Base-by-base conservation (phyloP, 2,113 vertebrate genomes). In the Coturnix japonica region DNA sequence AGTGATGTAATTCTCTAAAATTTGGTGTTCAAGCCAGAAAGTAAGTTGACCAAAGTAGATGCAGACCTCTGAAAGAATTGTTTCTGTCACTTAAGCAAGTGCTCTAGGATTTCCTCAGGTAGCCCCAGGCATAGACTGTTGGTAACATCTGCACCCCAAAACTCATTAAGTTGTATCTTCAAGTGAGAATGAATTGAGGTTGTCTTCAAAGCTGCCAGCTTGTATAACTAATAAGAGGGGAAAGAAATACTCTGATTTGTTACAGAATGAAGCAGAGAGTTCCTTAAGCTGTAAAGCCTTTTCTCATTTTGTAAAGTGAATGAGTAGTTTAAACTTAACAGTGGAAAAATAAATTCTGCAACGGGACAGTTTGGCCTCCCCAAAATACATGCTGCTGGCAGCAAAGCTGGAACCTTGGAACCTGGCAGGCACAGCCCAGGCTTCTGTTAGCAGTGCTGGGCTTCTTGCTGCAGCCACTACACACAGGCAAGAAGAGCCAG, bases 1-100 rank as follows among this genome's bases (percentile, higher is more conserved):
- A 33, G 13, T 90, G 72, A 75, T 81, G 77, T 79, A 85, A 85
- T 94, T 89, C 74, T 72, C 11, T 81, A 83, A 93, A 92, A 84
- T 30, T 61, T 73, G 46, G 49, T 21, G 11, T 65, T 84, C 35
- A 60, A 63, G 33, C 79, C 59, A 86, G 72, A 56, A 31, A 53
- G 11, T 33, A 46, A 54, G 46, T 54, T 89, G 49, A 70, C 44
- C 0, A 0, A 81, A 75, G 63, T 33, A 0, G 0, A 33, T 75
- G 46, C 74, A 7, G 54, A 84, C 28, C 59, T 92, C 5, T 33
- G 63, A 90, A 66, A 51, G n/a, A 57, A 6, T 76, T 67, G 60
- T 75, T 89, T 54, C 64, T 83, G 43, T 7, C 69, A 59, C 35
- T 35, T 25, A 23, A 23, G 37, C 10, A 9, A 60, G 8, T 7